phyloP scores from a whole-genome alignment of 1,140 invertebrate genomes.

The Solenopsis invicta region DNA sequence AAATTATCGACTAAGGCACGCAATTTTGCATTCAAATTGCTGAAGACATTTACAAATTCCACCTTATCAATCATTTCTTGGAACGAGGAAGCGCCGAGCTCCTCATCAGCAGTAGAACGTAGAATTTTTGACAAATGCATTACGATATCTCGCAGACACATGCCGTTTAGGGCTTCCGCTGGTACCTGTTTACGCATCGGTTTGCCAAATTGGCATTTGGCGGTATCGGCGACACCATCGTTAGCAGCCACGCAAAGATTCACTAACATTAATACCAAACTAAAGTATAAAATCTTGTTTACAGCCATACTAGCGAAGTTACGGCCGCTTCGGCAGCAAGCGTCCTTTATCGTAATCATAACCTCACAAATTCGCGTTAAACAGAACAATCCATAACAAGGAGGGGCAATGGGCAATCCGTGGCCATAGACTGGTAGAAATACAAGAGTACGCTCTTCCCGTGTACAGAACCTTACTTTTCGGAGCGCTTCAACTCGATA shows the following conservation, averaged over 20 bases:
- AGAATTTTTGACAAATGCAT: constrained; percentile 80
- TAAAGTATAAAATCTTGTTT: constrained; percentile 35
- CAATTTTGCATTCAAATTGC: constrained; percentile 75
- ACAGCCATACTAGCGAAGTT: constrained; percentile 6
- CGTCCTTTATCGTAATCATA: constrained; percentile 41
- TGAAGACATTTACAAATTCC: constrained; percentile 79
- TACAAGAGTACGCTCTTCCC: too few species aligned
- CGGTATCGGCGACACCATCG: not conserved
- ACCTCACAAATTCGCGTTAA: constrained; percentile 61
- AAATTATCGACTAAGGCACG: constrained; percentile 79
- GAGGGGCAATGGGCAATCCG: too few species aligned
- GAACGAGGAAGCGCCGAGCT: constrained; percentile 82
- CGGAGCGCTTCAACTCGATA: too few species aligned
- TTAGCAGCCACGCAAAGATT: constrained; percentile 23
- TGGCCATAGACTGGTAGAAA: too few species aligned
- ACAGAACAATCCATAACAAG: not conserved
- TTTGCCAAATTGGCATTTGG: constrained; percentile 81
- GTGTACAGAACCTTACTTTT: too few species aligned
- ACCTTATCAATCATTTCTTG: constrained; percentile 82
- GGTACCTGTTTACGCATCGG: constrained; percentile 83
- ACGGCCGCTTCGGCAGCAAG: not conserved
- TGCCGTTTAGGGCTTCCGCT: constrained; percentile 81
- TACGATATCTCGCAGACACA: constrained; percentile 83
- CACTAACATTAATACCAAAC: not conserved
- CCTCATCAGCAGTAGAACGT: constrained; percentile 80